Conservation (phyloP, 2,797 vertebrate genomes). For the Anabas testudineus region DNA sequence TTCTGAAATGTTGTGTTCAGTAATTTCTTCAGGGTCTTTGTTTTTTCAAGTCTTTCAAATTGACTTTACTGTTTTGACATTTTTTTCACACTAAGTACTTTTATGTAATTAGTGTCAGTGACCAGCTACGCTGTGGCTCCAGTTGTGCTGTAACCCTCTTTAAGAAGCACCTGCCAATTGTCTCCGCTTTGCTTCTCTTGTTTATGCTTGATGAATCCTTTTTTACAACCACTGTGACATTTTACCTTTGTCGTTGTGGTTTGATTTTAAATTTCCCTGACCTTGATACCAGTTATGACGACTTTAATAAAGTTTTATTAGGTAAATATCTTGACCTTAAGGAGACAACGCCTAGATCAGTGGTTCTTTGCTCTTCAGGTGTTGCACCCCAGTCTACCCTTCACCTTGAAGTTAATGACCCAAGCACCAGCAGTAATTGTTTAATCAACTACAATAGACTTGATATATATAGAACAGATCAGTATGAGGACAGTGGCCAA, state of each 20-base stretch:
- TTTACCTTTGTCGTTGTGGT: slow-evolving; percentile 3
- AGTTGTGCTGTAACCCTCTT: slow-evolving; percentile 50
- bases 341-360: neutral
- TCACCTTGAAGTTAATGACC: neutral
- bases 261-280: slow-evolving; percentile 17
- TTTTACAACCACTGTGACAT: slow-evolving; percentile 7
- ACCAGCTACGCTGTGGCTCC: slow-evolving; percentile 18
- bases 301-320: neutral
- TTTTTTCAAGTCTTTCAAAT: no score
- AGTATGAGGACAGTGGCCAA: no score
- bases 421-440: neutral
- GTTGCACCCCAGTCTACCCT: neutral
- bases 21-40: no score
- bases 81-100: no score
- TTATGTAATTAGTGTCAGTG: no score
- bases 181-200: slow-evolving; percentile 4
- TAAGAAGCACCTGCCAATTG: slow-evolving; percentile 3
- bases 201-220: slow-evolving; percentile 12
- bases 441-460: no score
- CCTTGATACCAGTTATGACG: slow-evolving; percentile 1
- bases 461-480: no score
- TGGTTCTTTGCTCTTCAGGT: neutral
- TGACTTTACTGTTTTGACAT: no score
- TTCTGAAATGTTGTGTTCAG: no score
- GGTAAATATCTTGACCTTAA: neutral